Base-by-base conservation (phyloP, 2,113 vertebrate species). In the Hydrolagus affinis region DNA sequence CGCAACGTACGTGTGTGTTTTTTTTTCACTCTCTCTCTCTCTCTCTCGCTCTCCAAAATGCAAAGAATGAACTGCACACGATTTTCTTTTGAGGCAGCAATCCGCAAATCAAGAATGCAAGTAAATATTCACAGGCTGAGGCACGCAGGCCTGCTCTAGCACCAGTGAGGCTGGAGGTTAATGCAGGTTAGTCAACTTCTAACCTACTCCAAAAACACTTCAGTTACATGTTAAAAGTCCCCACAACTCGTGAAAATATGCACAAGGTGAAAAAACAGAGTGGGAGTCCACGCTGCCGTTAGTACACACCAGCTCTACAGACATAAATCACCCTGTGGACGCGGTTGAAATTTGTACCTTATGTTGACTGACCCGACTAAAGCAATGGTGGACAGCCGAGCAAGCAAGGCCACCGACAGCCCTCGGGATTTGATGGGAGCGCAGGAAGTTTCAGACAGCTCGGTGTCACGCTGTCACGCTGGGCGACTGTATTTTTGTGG, bases 291-390 rank as follows among this genome's bases (percentile, higher is more conserved):
- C 15, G 10, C 15, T 83, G 60, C 9, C 78, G 66, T 83, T 83
- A 83, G 60, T 66, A 83, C 28, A 30, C 78, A 83, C 44, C 44
- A 83, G 60, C 78, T 83, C n/a, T 66, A 83, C 44, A 44, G 44
- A 44, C 44, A 44, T n/a, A n/a, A n/a, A 30, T 66, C 78, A 83
- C 78, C 60, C 21, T 11, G 23, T 32, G 78, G 60, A 21, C 4
- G 56, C 23, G 57, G 78, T 83, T 83, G 78, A 83, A 83, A 83
- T 83, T 66, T 83, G 78, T 83, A 83, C 78, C 64, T 66, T 30
- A 75, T 75, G 73, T 21, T 21, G 15, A 30, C 4, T 19, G 8
- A 66, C 78, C 62, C 30, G 78, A 17, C 14, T 60, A 59, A 83
- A 83, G 64, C 10, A 44, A 44, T 44, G 6, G 44, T 14, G 32